Percentiles rank a stretch among this genome's conserved stretches.
phyloP scores from a whole-genome alignment of 2,113 vertebrate species.

The Dipodomys stephensi region DNA sequence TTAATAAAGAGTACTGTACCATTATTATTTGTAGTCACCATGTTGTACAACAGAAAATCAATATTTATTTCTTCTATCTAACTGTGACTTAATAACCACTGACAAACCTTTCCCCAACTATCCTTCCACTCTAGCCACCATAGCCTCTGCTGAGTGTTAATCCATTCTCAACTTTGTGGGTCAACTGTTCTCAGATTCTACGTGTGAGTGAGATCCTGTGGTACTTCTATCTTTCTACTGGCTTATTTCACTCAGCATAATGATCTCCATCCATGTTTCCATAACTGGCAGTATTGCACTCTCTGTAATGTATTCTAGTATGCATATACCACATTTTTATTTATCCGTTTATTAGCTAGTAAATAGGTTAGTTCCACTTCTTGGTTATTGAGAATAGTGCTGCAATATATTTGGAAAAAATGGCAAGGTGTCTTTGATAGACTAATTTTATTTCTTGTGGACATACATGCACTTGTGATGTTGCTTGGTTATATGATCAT shows the following conservation, averaged over 20 bases:
- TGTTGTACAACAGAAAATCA: background rate
- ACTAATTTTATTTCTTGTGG: background rate
- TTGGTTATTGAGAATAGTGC: background rate
- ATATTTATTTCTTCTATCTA: background rate
- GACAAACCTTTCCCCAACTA: background rate
- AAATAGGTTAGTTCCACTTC: background rate
- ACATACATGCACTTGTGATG: background rate
- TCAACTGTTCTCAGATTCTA: background rate
- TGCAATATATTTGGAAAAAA: background rate
- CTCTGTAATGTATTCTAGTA: background rate
- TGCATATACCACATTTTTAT: background rate
- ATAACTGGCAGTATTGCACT: background rate
- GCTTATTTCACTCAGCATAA: background rate
- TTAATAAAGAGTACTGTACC: background rate
- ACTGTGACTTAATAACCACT: no score
- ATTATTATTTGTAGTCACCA: background rate
- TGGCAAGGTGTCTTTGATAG: no score
- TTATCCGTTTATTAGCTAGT: background rate
- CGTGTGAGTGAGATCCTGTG: background rate
- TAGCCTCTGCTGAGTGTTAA: background rate
- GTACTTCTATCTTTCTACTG: background rate
- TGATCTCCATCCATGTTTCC: background rate
- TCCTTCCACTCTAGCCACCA: background rate
- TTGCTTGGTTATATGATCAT: background rate
- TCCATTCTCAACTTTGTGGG: background rate